phyloP scores from a whole-genome alignment of 2,888 invertebrate genomes.

The Ichneumon xanthorius region DNA sequence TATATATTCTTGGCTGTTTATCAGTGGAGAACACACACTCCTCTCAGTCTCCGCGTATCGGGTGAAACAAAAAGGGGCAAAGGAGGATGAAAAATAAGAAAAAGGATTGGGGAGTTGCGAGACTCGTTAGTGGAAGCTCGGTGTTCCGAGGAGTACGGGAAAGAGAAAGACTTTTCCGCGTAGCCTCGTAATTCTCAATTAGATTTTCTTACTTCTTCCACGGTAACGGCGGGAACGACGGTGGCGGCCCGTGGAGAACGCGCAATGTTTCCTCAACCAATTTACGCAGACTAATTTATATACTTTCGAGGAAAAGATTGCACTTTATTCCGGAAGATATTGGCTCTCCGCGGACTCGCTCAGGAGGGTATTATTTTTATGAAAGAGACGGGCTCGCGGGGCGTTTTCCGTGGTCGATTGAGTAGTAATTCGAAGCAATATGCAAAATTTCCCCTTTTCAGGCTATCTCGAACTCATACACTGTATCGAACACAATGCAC shows the following conservation, averaged over 20 bases:
- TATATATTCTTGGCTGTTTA: not conserved
- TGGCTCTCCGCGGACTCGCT: slow-evolving; percentile 39
- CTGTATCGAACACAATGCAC: no score
- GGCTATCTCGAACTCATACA: no score
- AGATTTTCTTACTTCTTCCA: slow-evolving; percentile 61
- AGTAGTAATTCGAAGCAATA: no score
- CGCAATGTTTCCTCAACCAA: slow-evolving; percentile 58
- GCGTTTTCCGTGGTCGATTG: no score
- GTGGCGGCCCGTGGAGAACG: slow-evolving; percentile 64
- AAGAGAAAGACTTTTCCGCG: slow-evolving; percentile 52
- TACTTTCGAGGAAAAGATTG: slow-evolving; percentile 60
- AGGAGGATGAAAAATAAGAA: slow-evolving; percentile 30
- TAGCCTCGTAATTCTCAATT: slow-evolving; percentile 66
- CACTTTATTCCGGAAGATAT: slow-evolving; percentile 62
- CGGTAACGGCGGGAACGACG: slow-evolving; percentile 17
- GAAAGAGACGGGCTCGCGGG: no score
- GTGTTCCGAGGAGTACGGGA: slow-evolving; percentile 17
- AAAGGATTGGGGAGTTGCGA: slow-evolving; percentile 47
- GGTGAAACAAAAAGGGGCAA: slow-evolving; percentile 11
- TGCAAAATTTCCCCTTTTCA: no score
- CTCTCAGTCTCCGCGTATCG: slow-evolving; percentile 1
- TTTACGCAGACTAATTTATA: slow-evolving; percentile 66
- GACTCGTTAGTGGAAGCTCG: slow-evolving; percentile 50
- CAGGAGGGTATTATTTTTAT: slow-evolving; percentile 37
- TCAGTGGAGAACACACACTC: slow-evolving; percentile 14